phyloP scores from a whole-genome alignment of 2,797 vertebrate species.

The Galagoides demidoff region DNA sequence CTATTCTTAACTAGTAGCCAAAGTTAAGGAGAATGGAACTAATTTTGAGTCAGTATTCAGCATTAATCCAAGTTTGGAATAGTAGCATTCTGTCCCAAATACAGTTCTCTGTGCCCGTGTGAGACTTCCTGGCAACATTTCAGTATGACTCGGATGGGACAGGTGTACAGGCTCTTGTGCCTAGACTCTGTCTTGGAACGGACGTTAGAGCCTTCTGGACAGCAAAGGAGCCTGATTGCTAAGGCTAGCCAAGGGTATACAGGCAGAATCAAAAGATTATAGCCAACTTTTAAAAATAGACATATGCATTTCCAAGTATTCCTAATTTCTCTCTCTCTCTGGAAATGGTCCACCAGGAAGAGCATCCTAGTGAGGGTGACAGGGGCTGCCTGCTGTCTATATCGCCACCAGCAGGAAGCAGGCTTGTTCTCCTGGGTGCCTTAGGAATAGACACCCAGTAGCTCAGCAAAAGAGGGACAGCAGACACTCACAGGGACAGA shows the following conservation, averaged over 20 bases:
- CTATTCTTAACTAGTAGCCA: neutral
- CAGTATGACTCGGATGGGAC: constrained; percentile 14
- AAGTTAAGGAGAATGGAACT: constrained; percentile 18
- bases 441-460: neutral
- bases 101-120: constrained; percentile 8
- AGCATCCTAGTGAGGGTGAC: neutral
- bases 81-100: neutral
- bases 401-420: neutral
- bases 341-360: neutral
- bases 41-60: neutral
- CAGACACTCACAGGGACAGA: neutral
- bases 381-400: neutral
- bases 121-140: neutral
- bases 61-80: neutral
- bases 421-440: neutral
- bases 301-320: neutral
- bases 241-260: neutral
- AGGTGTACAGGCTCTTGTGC: neutral
- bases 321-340: neutral
- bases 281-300: neutral
- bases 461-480: neutral
- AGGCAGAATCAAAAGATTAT: neutral
- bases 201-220: neutral
- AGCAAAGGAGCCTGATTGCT: neutral
- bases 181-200: constrained; percentile 58